Percentiles rank a stretch among this genome's conserved stretches.
These are phyloP conservation scores for Cheilosia scutellata DNA, from an alignment of 2,888 invertebrate species.

Conservation along the genomic window DNA sequence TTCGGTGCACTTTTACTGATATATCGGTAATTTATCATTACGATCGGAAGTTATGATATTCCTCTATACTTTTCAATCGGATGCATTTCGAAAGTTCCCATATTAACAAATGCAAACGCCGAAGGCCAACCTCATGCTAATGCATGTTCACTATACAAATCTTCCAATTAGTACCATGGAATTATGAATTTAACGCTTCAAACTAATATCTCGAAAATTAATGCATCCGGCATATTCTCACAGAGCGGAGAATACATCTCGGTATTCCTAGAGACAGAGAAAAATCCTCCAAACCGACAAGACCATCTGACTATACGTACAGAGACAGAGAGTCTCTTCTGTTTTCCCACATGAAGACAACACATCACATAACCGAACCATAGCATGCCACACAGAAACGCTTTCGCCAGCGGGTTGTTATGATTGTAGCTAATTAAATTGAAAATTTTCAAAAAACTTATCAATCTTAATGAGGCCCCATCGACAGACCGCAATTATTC, in stretches of 20 bases:
- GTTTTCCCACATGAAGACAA: constrained; percentile 68
- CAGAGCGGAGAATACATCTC: background rate
- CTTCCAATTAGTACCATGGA: constrained; percentile 70
- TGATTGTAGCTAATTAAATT: constrained; percentile 83
- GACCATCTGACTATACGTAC: constrained; percentile 16
- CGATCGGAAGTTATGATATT: constrained; percentile 23
- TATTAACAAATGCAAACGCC: constrained; percentile 15
- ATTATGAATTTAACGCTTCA: constrained; percentile 68
- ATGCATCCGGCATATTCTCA: constrained; percentile 51
- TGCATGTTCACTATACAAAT: constrained; percentile 53
- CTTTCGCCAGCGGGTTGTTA: constrained; percentile 81
- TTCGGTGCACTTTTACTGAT: background rate
- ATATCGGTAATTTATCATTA: constrained; percentile 18
- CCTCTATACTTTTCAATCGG: background rate
- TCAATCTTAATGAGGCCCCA: constrained; percentile 80
- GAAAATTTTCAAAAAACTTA: constrained; percentile 83
- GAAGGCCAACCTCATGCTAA: constrained; percentile 27
- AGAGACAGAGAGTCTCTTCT: constrained; percentile 24
- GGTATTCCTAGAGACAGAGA: constrained; percentile 25
- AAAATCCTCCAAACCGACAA: constrained; percentile 14
- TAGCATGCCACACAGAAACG: constrained; percentile 69
- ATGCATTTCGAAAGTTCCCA: constrained; percentile 27
- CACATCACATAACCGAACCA: constrained; percentile 28
- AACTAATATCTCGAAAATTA: constrained; percentile 46
- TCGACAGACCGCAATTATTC: constrained; percentile 76